These are phyloP conservation scores for Hofmannophila pseudospretella DNA, from an alignment of 2,888 invertebrate genomes.

Conservation along the genomic window DNA sequence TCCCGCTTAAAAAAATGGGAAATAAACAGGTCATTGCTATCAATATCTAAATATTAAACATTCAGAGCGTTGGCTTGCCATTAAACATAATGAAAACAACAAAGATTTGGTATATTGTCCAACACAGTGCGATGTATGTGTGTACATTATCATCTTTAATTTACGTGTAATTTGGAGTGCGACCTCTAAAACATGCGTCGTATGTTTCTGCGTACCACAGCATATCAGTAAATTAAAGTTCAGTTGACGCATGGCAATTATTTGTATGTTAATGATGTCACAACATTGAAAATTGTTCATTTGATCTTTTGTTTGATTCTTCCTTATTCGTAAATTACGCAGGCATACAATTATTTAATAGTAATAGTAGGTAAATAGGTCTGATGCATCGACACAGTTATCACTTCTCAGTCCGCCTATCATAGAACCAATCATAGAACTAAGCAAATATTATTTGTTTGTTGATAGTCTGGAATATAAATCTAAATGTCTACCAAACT, in stretches of 20 bases:
- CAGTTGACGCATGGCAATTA: not conserved
- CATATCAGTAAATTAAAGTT: not conserved
- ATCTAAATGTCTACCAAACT: too few relatives aligned
- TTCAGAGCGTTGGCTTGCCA: slow-evolving; percentile 4
- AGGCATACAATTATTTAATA: too few relatives aligned
- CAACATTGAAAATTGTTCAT: slow-evolving; percentile 3
- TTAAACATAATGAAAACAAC: slow-evolving; percentile 3
- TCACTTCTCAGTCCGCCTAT: too few relatives aligned
- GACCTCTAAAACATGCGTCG: too few relatives aligned
- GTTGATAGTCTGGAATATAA: too few relatives aligned
- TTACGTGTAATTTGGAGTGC: not conserved
- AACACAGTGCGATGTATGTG: too few relatives aligned
- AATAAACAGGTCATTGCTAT: slow-evolving; percentile 14
- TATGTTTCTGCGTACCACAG: not conserved
- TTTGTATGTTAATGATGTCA: slow-evolving; percentile 4
- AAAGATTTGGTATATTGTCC: too few relatives aligned
- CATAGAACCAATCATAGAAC: too few relatives aligned
- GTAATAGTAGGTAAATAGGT: too few relatives aligned
- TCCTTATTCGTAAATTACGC: not conserved
- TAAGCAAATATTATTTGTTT: too few relatives aligned
- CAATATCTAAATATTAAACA: slow-evolving; percentile 2
- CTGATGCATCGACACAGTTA: too few relatives aligned
- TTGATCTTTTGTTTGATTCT: not conserved
- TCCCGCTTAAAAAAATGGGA: slow-evolving; percentile 6
- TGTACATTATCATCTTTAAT: too few relatives aligned